phyloP scores from a whole-genome alignment of 1,140 invertebrate species.

The Saxidomus purpurata region DNA sequence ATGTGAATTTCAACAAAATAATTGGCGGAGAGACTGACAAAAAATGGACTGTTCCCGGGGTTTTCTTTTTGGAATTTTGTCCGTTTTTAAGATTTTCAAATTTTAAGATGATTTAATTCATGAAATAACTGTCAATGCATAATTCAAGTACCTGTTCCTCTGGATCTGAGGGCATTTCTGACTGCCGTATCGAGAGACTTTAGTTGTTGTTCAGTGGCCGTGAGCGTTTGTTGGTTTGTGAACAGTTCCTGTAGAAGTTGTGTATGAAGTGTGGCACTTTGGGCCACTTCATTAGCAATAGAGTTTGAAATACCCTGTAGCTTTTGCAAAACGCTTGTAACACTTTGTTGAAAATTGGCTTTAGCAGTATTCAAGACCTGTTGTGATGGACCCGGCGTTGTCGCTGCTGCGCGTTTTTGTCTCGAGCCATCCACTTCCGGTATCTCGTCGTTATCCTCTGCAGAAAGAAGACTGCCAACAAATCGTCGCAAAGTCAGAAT shows the following conservation, averaged over 20 bases:
- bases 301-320: background rate
- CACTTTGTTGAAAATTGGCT: constrained; percentile 13
- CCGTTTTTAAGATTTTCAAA: too few species aligned
- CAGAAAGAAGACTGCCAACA: background rate
- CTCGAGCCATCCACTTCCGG: background rate
- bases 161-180: background rate
- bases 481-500: constrained; percentile 34
- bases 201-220: constrained; percentile 24
- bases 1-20: too few species aligned
- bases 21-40: too few species aligned
- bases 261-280: background rate
- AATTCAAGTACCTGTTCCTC: constrained; percentile 30
- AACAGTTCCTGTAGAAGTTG: constrained; percentile 30
- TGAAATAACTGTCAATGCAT: too few species aligned
- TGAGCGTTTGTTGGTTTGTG: constrained; percentile 9
- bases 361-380: constrained; percentile 44
- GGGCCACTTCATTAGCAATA: background rate
- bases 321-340: constrained; percentile 10
- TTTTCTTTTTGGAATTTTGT: too few species aligned
- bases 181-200: constrained; percentile 16
- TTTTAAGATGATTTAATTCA: too few species aligned
- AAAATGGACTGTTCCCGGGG: too few species aligned
- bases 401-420: constrained; percentile 11
- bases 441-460: background rate
- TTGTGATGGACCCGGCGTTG: background rate